Percentiles rank a stretch among this genome's conserved stretches.
Conservation (phyloP, 1,140 invertebrate genomes). For the Rhynchophorus ferrugineus region DNA sequence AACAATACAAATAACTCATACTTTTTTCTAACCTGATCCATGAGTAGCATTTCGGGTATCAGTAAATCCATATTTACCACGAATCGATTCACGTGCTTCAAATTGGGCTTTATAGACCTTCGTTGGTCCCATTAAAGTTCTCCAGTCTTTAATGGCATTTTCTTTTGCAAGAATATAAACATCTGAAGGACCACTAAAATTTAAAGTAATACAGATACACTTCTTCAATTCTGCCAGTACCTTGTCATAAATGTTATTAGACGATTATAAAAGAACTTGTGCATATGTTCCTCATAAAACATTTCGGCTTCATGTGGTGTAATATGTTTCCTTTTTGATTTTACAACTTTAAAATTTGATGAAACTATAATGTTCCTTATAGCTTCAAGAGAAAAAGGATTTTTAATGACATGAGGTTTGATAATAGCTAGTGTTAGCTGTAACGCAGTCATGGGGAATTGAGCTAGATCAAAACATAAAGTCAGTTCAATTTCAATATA, state of each 20-base stretch:
- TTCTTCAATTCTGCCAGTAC: constrained; percentile 41
- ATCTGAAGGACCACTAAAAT: constrained; percentile 69
- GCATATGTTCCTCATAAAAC: constrained; percentile 79
- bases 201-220: constrained; percentile 4
- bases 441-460: constrained; percentile 37
- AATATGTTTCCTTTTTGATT: constrained; percentile 57
- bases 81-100: constrained; percentile 64
- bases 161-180: constrained; percentile 67
- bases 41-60: constrained; percentile 90
- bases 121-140: constrained; percentile 78
- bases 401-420: constrained; percentile 66
- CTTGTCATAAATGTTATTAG: constrained; percentile 79
- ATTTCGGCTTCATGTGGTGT: constrained; percentile 55
- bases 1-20: constrained; percentile 2
- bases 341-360: constrained; percentile 69
- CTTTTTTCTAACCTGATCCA: constrained; percentile 63
- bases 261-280: constrained; percentile 83
- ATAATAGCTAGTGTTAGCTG: constrained; percentile 63
- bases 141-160: constrained; percentile 73
- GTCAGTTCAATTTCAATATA: too few relatives aligned
- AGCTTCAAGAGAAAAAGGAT: constrained; percentile 55
- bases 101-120: constrained; percentile 76
- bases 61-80: constrained; percentile 77
- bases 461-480: too few relatives aligned
- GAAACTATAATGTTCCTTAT: constrained; percentile 61